Percentiles rank a stretch among this genome's conserved stretches.
Conservation (phyloP, 2,113 vertebrate genomes). For the Zingel zingel region DNA sequence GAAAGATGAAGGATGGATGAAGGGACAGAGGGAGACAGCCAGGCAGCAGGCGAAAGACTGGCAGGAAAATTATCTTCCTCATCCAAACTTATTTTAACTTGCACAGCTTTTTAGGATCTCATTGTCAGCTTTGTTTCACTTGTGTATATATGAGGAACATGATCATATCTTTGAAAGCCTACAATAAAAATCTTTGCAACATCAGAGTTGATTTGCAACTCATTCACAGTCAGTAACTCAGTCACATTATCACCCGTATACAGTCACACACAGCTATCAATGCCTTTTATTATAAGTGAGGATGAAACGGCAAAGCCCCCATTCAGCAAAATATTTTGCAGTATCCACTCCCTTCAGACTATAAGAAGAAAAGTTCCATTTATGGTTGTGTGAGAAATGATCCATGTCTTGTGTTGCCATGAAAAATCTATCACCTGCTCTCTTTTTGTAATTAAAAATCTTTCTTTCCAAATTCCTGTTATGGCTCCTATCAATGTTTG, state of each 20-base stretch:
- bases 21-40: not conserved
- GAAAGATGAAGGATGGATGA: not conserved
- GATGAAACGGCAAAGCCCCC: slow-evolving; percentile 25
- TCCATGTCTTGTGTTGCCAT: slow-evolving; percentile 46
- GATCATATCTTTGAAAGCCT: slow-evolving; percentile 16
- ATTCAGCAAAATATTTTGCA: slow-evolving; percentile 49
- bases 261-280: slow-evolving; percentile 13
- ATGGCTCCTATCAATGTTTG: slow-evolving; percentile 37
- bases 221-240: not conserved
- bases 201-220: slow-evolving; percentile 37
- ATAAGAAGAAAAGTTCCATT: slow-evolving; percentile 29
- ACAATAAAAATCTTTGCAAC: slow-evolving; percentile 6
- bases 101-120: slow-evolving; percentile 16
- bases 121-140: slow-evolving; percentile 32
- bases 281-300: slow-evolving; percentile 28
- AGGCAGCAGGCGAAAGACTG: slow-evolving; percentile 4
- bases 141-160: not conserved
- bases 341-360: slow-evolving; percentile 23
- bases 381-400: slow-evolving; percentile 50
- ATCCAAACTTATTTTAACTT: slow-evolving; percentile 11
- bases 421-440: slow-evolving; percentile 48
- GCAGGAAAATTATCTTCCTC: slow-evolving; percentile 20
- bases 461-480: slow-evolving; percentile 40
- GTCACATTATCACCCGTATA: slow-evolving; percentile 19
- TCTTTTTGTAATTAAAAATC: slow-evolving; percentile 63